Percentiles rank a stretch among this genome's conserved stretches.
Evolutionary conservation across 2,113 vertebrate species (phyloP).

Genomic region (Thinocorus orbignyianus): DNA sequence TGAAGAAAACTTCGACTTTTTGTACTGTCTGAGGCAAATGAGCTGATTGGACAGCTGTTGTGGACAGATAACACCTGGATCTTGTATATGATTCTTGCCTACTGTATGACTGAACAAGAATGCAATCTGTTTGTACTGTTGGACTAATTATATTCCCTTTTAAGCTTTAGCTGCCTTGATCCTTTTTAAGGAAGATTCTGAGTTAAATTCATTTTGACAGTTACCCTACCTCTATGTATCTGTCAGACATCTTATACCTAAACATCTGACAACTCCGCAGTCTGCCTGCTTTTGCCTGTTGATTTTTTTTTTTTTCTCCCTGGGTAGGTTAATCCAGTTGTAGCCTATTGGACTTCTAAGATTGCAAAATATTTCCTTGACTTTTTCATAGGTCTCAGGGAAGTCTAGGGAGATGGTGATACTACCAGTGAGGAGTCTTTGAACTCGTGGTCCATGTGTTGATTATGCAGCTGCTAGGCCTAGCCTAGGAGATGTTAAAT

Average conservation of each 20-base stretch:
- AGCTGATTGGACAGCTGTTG: neutral
- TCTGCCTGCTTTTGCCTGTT: neutral
- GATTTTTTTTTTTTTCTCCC: neutral
- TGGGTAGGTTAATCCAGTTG: neutral
- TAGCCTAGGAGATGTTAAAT: neutral
- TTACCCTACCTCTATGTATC: neutral
- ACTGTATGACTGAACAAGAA: neutral
- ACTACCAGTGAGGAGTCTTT: neutral
- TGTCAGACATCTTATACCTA: neutral
- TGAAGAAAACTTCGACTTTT: neutral
- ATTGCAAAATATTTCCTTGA: neutral
- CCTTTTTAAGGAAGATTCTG: neutral
- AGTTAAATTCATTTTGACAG: neutral
- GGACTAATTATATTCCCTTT: neutral
- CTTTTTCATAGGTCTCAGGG: neutral
- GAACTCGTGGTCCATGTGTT: rapidly evolving
- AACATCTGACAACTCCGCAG: neutral
- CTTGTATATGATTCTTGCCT: neutral
- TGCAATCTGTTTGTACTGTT: neutral
- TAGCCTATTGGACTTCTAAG: neutral
- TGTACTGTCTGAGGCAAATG: neutral
- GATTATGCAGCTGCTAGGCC: neutral
- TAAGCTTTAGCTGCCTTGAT: neutral
- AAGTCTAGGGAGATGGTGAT: neutral
- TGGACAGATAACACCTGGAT: neutral